phyloP scores from a whole-genome alignment of 2,113 vertebrate genomes.

The Sialia sialis region DNA sequence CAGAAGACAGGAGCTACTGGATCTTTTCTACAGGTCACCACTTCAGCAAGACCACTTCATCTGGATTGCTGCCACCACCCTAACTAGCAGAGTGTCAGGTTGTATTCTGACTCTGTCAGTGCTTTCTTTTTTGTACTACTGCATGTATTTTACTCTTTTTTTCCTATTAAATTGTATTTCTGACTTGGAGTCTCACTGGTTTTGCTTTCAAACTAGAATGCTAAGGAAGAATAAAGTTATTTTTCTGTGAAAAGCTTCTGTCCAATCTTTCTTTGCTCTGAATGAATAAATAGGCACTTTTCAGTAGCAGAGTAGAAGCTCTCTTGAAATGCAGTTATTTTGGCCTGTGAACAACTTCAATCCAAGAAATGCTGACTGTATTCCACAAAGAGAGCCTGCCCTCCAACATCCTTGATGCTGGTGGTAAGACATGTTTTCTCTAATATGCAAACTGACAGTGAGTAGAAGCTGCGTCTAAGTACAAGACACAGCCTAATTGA shows the following conservation, averaged over 20 bases:
- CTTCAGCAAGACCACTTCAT: too few species aligned
- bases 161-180: too few species aligned
- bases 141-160: too few species aligned
- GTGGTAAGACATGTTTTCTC: not conserved
- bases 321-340: not conserved
- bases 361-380: not conserved
- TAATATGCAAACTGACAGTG: not conserved
- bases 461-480: not conserved
- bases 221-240: not conserved
- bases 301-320: not conserved
- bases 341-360: not conserved
- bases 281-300: not conserved
- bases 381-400: not conserved
- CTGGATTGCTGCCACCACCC: too few species aligned
- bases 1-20: too few species aligned
- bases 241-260: not conserved
- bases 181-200: too few species aligned
- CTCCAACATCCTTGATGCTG: accelerated
- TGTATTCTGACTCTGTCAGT: too few species aligned
- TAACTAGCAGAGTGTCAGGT: too few species aligned
- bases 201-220: too few species aligned
- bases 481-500: not conserved
- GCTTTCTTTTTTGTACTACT: too few species aligned
- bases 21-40: too few species aligned
- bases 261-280: not conserved